These are phyloP conservation scores for Limnodromus scolopaceus DNA, from an alignment of 2,797 vertebrate species.

Conservation along the genomic window DNA sequence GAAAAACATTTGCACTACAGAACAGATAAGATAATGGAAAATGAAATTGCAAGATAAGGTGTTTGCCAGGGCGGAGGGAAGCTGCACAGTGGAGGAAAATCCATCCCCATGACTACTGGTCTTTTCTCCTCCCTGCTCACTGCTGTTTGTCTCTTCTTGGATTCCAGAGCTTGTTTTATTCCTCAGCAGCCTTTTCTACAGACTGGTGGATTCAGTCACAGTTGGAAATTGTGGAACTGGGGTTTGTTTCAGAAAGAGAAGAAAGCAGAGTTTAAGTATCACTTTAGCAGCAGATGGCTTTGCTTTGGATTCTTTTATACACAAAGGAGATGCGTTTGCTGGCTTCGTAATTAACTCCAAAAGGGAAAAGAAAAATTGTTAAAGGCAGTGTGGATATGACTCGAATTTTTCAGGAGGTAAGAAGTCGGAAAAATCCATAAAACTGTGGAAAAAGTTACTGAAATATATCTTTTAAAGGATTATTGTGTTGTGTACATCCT, in stretches of 20 bases:
- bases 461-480: conserved; percentile 16
- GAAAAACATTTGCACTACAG: conserved; percentile 23
- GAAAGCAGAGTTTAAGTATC: neutral
- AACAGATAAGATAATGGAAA: conserved; percentile 53
- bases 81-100: neutral
- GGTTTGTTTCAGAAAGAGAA: conserved; percentile 26
- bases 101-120: conserved; percentile 64
- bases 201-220: neutral
- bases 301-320: neutral
- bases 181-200: conserved; percentile 9
- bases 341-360: conserved; percentile 23
- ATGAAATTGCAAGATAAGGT: conserved; percentile 43
- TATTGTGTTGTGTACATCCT: neutral
- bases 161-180: conserved; percentile 59
- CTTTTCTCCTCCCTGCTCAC: conserved; percentile 67
- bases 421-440: conserved; percentile 35
- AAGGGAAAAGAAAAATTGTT: conserved; percentile 33
- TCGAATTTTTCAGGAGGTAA: conserved; percentile 72
- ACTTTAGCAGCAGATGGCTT: neutral
- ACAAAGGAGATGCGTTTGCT: conserved; percentile 25
- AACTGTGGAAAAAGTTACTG: neutral
- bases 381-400: conserved; percentile 26
- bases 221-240: neutral
- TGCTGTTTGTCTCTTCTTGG: conserved; percentile 1
- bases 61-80: conserved; percentile 35